A percentile compares a stretch with the other conserved stretches of the same genome.
phyloP scores from a whole-genome alignment of 2,113 vertebrate species.

The Dipodomys spectabilis region DNA sequence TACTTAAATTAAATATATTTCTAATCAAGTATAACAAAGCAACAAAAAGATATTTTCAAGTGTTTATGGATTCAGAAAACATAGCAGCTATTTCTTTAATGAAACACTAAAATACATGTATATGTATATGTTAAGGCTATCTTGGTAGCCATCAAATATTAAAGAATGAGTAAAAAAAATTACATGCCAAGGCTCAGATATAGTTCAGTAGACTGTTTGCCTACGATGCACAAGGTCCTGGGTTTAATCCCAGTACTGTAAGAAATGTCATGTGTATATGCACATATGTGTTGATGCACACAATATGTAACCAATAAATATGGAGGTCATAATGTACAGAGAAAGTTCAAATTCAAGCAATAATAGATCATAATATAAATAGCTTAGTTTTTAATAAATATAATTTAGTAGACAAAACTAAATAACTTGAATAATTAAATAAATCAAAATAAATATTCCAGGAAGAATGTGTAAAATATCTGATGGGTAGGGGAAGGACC shows the following conservation, averaged over 20 bases:
- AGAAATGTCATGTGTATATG: neutral
- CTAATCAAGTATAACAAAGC: neutral
- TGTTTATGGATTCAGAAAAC: constrained; percentile 5
- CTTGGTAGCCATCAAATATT: neutral
- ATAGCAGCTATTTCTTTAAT: neutral
- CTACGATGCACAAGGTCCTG: neutral
- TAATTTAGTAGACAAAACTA: too few species aligned
- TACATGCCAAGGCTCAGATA: neutral
- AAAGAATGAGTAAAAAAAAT: neutral
- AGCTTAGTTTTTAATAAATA: too few species aligned
- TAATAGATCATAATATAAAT: too few species aligned
- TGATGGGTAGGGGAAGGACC: neutral
- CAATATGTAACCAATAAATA: neutral
- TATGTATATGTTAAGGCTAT: neutral
- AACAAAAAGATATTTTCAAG: neutral
- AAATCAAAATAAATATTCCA: neutral
- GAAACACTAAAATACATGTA: neutral
- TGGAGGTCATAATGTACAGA: constrained; percentile 3
- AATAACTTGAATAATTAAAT: neutral
- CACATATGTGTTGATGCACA: too few species aligned
- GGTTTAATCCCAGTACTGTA: neutral
- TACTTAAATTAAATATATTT: neutral
- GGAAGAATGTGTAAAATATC: neutral
- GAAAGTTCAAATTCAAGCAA: neutral
- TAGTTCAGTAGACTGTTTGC: neutral